A percentile compares a stretch with the other conserved stretches of the same genome.
Conservation (phyloP, 64 coral and sea anemone species). For the Actinia tenebrosa region DNA sequence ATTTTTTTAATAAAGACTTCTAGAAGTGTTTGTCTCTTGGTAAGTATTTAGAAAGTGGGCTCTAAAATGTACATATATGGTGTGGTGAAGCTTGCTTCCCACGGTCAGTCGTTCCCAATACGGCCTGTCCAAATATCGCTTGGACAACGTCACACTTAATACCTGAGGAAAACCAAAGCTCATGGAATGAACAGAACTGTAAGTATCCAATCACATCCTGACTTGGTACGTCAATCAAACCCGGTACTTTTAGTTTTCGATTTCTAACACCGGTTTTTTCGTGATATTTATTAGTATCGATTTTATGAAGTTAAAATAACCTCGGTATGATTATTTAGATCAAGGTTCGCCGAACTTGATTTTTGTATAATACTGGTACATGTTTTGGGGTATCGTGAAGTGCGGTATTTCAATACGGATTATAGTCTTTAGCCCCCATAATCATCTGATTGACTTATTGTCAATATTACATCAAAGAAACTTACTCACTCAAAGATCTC, state of each 20-base stretch:
- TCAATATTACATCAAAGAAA: background rate
- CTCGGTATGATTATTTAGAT: background rate
- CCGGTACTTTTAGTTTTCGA: background rate
- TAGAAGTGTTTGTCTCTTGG: background rate
- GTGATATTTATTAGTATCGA: background rate
- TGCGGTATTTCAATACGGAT: background rate
- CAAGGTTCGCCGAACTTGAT: background rate
- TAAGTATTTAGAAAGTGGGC: background rate
- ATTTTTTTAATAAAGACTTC: background rate
- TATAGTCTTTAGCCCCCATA: background rate
- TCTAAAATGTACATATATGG: constrained; percentile 6
- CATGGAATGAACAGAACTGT: background rate
- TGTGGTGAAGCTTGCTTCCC: background rate
- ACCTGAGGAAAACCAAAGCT: background rate
- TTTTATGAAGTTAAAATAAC: background rate
- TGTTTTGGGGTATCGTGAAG: background rate
- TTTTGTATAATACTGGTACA: background rate
- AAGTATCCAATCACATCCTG: background rate
- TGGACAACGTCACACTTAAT: background rate
- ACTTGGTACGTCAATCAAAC: constrained; percentile 10
- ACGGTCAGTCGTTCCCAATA: background rate
- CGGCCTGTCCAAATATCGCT: background rate
- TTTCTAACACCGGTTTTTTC: background rate
- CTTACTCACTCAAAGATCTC: background rate
- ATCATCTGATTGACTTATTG: constrained; percentile 1